phyloP scores from a whole-genome alignment of 2,797 vertebrate genomes.

The Sebastes steindachneri region DNA sequence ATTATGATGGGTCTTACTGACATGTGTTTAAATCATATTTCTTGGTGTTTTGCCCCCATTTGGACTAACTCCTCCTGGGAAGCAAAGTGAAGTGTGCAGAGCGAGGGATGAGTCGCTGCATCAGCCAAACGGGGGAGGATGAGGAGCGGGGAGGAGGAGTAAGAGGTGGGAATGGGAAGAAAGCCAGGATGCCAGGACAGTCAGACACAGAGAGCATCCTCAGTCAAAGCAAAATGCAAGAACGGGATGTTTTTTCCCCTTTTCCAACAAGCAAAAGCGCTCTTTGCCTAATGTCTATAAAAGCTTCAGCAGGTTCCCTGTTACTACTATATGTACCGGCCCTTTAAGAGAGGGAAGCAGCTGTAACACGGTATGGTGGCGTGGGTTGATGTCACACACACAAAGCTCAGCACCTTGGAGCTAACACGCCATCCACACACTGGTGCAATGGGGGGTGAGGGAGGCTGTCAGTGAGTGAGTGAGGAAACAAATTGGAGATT shows the following conservation, averaged over 20 bases:
- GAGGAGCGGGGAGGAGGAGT: constrained; percentile 31
- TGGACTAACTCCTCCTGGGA: constrained; percentile 36
- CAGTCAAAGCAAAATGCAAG: constrained; percentile 50
- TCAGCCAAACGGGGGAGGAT: constrained; percentile 56
- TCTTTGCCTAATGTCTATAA: not conserved
- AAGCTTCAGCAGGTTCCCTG: not conserved
- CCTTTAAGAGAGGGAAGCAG: constrained; percentile 46
- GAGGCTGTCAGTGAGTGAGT: constrained; percentile 25
- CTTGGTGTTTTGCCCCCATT: constrained; percentile 30
- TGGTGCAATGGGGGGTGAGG: constrained; percentile 14
- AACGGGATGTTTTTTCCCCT: constrained; percentile 6
- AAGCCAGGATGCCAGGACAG: constrained; percentile 66
- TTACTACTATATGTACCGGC: not conserved
- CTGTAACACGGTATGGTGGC: constrained; percentile 12
- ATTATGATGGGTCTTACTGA: not conserved
- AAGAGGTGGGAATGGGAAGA: constrained; percentile 39
- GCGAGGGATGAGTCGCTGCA: constrained; percentile 57
- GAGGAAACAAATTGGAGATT: constrained; percentile 31
- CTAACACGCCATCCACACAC: constrained; percentile 18
- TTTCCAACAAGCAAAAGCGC: constrained; percentile 45
- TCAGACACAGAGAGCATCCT: constrained; percentile 67
- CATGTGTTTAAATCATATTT: constrained; percentile 21
- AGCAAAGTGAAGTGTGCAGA: constrained; percentile 29
- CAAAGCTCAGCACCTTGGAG: not conserved
- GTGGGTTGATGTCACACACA: constrained; percentile 11